Conservation (phyloP, 2,797 vertebrate species). For the Antrozous pallidus region DNA sequence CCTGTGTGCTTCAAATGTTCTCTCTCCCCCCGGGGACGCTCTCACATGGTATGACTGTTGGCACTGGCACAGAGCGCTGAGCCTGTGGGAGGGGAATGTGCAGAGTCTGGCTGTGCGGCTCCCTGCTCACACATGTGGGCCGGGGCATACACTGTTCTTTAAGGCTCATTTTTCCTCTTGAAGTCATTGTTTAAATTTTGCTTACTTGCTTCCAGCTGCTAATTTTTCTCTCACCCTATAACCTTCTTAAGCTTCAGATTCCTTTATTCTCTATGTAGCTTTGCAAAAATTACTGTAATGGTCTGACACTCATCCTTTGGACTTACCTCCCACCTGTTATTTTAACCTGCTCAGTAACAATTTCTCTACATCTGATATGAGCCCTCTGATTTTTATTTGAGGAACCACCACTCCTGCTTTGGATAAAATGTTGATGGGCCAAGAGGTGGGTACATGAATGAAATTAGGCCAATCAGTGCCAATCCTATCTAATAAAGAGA, state of each 20-base stretch:
- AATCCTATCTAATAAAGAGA: too few relatives aligned
- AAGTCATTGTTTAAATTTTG: neutral
- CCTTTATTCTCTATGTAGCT: neutral
- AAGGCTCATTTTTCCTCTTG: neutral
- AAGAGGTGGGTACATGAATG: neutral
- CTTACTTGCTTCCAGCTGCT: constrained; percentile 10
- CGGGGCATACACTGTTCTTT: neutral
- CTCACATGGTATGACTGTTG: neutral
- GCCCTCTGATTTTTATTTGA: neutral
- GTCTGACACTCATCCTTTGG: neutral
- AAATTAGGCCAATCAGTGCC: neutral
- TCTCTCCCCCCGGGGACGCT: neutral
- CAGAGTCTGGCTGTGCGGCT: neutral
- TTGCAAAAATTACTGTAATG: neutral
- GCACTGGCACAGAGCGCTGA: neutral
- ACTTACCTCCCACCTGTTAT: constrained; percentile 7
- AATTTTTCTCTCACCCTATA: neutral
- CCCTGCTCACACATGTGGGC: neutral
- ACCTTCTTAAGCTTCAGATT: neutral
- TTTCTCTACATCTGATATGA: neutral
- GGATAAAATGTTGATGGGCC: neutral
- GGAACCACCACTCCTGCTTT: neutral
- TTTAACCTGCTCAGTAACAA: neutral
- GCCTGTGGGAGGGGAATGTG: fast-evolving
- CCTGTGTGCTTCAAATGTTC: neutral